A percentile compares a stretch with the other conserved stretches of the same genome.
Evolutionary conservation across 2,797 vertebrate genomes (phyloP).

Genomic region (Streptopelia turtur): DNA sequence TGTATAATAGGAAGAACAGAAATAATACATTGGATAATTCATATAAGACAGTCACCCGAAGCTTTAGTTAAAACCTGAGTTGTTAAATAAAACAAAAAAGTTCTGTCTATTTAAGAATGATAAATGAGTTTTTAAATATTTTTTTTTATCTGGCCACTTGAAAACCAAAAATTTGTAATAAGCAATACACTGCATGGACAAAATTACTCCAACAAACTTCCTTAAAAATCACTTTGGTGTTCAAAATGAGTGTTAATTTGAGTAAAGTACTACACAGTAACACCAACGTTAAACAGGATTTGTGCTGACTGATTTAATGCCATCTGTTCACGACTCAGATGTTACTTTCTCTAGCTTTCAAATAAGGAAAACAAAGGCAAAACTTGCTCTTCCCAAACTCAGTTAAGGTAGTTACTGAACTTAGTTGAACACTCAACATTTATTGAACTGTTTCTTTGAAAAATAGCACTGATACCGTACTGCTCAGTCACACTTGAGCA

Average conservation of each 20-base stretch:
- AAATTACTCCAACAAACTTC: background rate
- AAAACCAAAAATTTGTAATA: background rate
- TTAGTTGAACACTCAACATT: background rate
- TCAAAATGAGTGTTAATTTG: conserved; percentile 16
- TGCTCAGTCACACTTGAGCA: background rate
- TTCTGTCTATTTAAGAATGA: background rate
- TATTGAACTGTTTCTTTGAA: background rate
- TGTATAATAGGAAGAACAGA: background rate
- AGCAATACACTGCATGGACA: background rate
- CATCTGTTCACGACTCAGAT: conserved; percentile 40
- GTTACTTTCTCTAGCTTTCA: conserved; percentile 29
- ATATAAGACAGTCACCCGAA: background rate
- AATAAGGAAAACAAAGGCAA: conserved; percentile 3
- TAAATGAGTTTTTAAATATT: background rate
- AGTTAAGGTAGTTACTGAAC: background rate
- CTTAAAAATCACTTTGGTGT: background rate
- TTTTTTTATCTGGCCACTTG: background rate
- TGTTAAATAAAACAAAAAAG: background rate
- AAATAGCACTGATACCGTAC: background rate
- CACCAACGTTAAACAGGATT: background rate
- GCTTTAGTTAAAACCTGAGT: background rate
- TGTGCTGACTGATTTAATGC: conserved; percentile 42
- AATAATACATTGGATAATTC: background rate
- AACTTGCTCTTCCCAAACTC: background rate
- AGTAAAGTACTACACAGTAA: background rate